These are phyloP conservation scores for Molossus alvarezi DNA, from an alignment of 2,797 vertebrate species.

Conservation along the genomic window DNA sequence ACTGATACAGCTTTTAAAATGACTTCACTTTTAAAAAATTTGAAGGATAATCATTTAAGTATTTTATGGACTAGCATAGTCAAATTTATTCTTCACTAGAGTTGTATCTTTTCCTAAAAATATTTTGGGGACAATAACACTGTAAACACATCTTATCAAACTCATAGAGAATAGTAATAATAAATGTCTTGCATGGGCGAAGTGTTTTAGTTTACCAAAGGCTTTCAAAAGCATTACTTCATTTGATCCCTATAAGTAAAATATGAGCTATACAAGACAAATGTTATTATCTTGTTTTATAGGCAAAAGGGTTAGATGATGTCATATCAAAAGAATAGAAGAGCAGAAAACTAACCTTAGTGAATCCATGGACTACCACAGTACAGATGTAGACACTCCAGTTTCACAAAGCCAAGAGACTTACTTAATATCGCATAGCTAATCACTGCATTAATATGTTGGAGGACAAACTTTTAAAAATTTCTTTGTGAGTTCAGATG, in stretches of 20 bases:
- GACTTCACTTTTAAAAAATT: constrained; percentile 17
- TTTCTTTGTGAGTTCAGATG: constrained; percentile 40
- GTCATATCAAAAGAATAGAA: background rate
- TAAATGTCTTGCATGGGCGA: background rate
- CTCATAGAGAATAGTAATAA: background rate
- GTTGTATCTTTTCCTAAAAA: constrained; percentile 40
- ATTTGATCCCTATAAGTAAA: constrained; percentile 61
- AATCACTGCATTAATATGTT: constrained; percentile 46
- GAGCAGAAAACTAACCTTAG: background rate
- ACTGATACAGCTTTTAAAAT: background rate
- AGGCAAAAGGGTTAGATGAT: background rate
- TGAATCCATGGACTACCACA: background rate
- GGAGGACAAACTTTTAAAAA: background rate
- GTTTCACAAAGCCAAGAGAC: background rate
- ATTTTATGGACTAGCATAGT: background rate
- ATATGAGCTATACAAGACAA: background rate
- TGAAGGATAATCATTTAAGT: constrained; percentile 8
- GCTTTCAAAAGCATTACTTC: constrained; percentile 31
- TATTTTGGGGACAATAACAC: constrained; percentile 38
- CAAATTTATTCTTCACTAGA: constrained; percentile 46
- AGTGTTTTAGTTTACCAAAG: constrained; percentile 55
- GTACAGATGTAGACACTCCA: background rate
- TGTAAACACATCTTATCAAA: constrained; percentile 10
- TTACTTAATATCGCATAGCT: background rate
- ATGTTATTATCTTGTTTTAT: constrained; percentile 32